Base-by-base conservation (phyloP, 2,113 vertebrate species). In the Gobius niger region DNA sequence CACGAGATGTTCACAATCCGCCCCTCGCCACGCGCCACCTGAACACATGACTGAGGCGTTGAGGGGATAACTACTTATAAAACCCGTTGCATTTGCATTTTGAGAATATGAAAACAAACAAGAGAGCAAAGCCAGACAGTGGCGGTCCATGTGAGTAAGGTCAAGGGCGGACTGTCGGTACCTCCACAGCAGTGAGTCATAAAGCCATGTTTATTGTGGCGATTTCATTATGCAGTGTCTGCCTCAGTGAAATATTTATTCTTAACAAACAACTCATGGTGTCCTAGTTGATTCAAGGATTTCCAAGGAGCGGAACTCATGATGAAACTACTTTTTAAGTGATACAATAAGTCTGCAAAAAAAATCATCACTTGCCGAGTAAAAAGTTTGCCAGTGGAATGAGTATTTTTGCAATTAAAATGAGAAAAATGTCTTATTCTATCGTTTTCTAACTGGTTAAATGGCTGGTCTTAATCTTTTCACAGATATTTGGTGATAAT, bases 1-100 rank as follows among this genome's bases (percentile, higher is more conserved):
- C 72, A 70, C 53, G 44, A 34, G 44, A 66, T n/a, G 24, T 67
- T 69, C n/a, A 60, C 73, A 72, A 16, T 44, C 47, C 65, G 24
- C 0, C 5, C 8, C 49, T 76, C 53, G 9, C 44, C 14, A 7
- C 10, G 50, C 64, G 62, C 52, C 53, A 75, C 70, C 46, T 66
- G 56, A 65, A 64, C 7, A 67, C 19, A 1, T 15, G 59, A 46
- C 42, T 19, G 10, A 44, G n/a, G 9, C 54, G 9, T 34, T 15
- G 10, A 49, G 49, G 44, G 16, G 47, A 63, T 18, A 63, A 11
- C 41, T 60, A 10, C 7, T 12, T 40, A 60, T 44, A 60, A 60
- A 57, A 14, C n/a, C 57, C 15, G n/a, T n/a, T 10, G 8, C 40
- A 15, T n/a, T 42, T 7, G 12, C 14, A 6, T 5, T 40, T 56